Conservation (phyloP, 2,113 vertebrate genomes). For the Circaetus cinerascens region DNA sequence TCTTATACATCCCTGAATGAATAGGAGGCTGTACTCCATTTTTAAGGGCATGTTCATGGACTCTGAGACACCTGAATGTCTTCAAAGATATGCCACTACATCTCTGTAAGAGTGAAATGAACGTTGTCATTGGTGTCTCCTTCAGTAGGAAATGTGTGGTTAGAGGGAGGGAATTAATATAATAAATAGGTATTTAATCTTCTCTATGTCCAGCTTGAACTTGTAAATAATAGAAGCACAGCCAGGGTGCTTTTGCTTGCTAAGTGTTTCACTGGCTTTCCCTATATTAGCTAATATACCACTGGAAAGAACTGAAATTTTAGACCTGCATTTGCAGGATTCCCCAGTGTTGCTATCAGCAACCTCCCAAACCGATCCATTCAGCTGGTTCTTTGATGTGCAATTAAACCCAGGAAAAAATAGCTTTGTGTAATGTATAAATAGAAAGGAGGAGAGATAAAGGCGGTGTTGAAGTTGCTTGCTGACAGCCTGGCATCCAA, state of each 20-base stretch:
- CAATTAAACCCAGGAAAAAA: constrained; percentile 48
- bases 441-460: constrained; percentile 46
- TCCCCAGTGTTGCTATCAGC: constrained; percentile 1
- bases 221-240: neutral
- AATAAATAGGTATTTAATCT: neutral
- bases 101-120: neutral
- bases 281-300: neutral
- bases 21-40: neutral
- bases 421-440: constrained; percentile 30
- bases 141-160: neutral
- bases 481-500: constrained; percentile 33
- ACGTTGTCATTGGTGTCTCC: neutral
- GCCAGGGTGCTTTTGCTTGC: neutral
- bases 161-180: neutral
- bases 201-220: neutral
- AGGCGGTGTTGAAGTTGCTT: neutral
- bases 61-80: neutral
- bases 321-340: constrained; percentile 13
- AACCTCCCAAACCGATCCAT: neutral
- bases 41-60: neutral
- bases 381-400: constrained; percentile 19
- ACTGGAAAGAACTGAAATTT: constrained; percentile 17
- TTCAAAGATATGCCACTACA: neutral
- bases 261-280: neutral
- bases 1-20: neutral